A percentile compares a stretch with the other conserved stretches of the same genome.
Evolutionary conservation across 2,888 invertebrate genomes (phyloP).

Genomic region (Laothoe populi): DNA sequence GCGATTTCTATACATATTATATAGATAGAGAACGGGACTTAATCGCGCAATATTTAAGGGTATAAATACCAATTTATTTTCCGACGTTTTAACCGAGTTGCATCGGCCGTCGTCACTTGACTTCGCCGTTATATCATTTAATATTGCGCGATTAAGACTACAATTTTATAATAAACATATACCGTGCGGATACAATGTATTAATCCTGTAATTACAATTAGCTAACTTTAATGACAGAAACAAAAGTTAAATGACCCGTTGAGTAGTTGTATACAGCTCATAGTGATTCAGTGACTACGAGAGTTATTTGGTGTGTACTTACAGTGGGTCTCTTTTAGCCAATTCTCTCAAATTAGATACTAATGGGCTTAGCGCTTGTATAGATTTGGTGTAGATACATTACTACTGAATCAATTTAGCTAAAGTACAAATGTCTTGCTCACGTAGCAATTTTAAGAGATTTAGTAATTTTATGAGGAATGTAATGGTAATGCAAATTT

Average conservation of each 20-base stretch:
- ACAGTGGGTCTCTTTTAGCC: constrained; percentile 65
- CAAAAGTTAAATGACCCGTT: neutral
- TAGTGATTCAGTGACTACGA: constrained; percentile 49
- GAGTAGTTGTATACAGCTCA: constrained; percentile 32
- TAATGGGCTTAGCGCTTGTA: constrained; percentile 61
- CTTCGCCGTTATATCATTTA: too few species aligned
- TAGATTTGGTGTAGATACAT: constrained; percentile 46
- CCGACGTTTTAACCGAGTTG: too few species aligned
- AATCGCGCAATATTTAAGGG: too few species aligned
- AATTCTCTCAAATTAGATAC: constrained; percentile 65
- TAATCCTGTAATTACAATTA: neutral
- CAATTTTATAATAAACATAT: neutral
- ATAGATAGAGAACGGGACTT: too few species aligned
- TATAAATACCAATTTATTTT: too few species aligned
- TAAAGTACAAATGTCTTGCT: constrained; percentile 82
- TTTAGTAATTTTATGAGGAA: constrained; percentile 64
- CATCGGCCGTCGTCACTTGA: too few species aligned
- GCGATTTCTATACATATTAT: too few species aligned
- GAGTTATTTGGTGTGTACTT: constrained; percentile 49
- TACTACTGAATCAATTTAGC: constrained; percentile 57
- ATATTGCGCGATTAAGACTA: too few species aligned
- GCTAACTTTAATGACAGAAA: neutral
- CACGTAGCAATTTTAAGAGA: constrained; percentile 75
- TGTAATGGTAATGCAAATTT: constrained; percentile 56
- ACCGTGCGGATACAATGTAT: neutral